Evolutionary conservation across 2,888 invertebrate genomes (phyloP), one percentile per base, ranked within the genome.

Genomic region (Criorhina ranunculi): DNA sequence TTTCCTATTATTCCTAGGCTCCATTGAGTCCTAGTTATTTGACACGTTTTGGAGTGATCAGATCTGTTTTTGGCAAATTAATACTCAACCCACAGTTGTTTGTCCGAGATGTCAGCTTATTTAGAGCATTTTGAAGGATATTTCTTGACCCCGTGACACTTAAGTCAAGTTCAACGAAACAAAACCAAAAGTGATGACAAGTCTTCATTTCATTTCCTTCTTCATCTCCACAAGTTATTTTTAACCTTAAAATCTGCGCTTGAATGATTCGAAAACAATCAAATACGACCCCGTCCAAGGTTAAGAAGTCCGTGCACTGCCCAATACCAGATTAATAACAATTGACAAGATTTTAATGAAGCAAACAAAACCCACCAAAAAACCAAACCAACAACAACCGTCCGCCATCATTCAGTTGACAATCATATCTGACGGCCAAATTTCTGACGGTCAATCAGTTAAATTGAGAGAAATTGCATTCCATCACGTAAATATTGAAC

Each of bases 251-350:
- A 49, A 17, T 49, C 40, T 51, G 51, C 9, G 9, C 29, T 66
- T 11, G 9, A 51, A 9, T 66, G 24, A 24, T 0, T 19, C 4
- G 29, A 17, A 42, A 60, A n/a, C n/a, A 33, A 33, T 2, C 17
- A 24, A 29, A 35, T n/a, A 31, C 40, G 12, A 53, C 53, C 51
- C 51, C 17, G 42, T n/a, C 17, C 67, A 67, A 55, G 67, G 67
- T 31, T 40, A 42, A 29, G n/a, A 29, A 42, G 66, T 17, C 31
- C 67, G 33, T 40, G 40, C 24, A 37, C 72, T 72, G 49, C n/a
- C 12, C 59, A 55, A 64, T 73, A 53, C 44, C 64, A 57, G 37
- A 75, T 57, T 66, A 75, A 66, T 66, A 66, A 46, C 44, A 64
- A 15, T n/a, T 29, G 29, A 46, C 75, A 66, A 46, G 46, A 19